Evolutionary conservation across 2,797 vertebrate species (phyloP), one percentile per base, ranked within the genome.

Genomic region (Hoplostethus mediterraneus): DNA sequence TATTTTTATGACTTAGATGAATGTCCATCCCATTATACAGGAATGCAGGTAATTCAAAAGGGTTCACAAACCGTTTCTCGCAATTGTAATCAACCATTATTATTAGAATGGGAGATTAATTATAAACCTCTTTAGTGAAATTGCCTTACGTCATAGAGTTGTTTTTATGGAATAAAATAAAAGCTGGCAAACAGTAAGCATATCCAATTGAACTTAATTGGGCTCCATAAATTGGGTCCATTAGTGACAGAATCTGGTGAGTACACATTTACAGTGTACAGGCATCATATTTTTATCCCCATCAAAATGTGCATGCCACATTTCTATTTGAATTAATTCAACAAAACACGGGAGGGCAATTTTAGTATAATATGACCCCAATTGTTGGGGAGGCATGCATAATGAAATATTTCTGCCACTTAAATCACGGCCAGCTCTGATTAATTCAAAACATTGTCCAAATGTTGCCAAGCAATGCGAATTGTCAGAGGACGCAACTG

Each of bases 341-440:
- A 21, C 28, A 12, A 44, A 67, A 28, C 44, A 47, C 2, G 25
- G n/a, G 45, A 59, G 30, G 67, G 13, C 38, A 38, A 30, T 54
- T 49, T 48, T n/a, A 21, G 30, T 47, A 60, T 69, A 25, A 61
- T 59, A 25, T 30, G 60, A 36, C 11, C 9, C 36, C 36, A 59
- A 60, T 16, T 78, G 56, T 55, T 47, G n/a, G 3, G 3, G n/a
- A 30, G 38, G 53, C 51, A 5, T 40, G 51, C 21, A 67, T 61
- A 60, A 70, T 76, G 25, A 70, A 59, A 71, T 44, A 66, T 62
- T 68, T 75, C 36, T 70, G 67, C 69, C 76, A 48, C 65, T 80
- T 61, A 42, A 77, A 77, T 73, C 38, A 58, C 44, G 13, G 21
- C 63, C 47, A 25, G 25, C 44, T 58, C 16, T 12, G 14, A 73